These are phyloP conservation scores for Hypercompe scribonia DNA, from an alignment of 2,888 invertebrate genomes.

Conservation along the genomic window DNA sequence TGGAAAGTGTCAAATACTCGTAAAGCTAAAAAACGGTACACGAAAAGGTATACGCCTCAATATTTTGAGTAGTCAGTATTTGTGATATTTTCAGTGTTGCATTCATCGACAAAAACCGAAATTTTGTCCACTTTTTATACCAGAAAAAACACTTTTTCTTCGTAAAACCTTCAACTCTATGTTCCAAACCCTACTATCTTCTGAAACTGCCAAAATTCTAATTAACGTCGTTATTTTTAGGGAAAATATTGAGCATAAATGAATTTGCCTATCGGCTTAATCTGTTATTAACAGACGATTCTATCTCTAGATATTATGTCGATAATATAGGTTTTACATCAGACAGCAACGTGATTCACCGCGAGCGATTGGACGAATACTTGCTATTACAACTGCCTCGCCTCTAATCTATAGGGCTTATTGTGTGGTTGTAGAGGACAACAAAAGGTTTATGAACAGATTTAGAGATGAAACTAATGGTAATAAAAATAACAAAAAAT, in stretches of 20 bases:
- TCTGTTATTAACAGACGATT: conserved; percentile 2
- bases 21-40: background rate
- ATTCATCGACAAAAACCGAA: background rate
- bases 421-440: too few relatives aligned
- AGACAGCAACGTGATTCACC: background rate
- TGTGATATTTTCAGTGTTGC: background rate
- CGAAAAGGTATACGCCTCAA: background rate
- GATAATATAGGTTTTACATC: background rate
- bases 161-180: background rate
- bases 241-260: background rate
- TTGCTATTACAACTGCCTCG: background rate
- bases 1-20: too few relatives aligned
- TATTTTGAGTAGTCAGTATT: background rate
- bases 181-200: background rate
- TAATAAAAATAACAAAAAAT: too few relatives aligned
- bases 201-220: background rate
- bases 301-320: background rate
- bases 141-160: background rate
- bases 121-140: background rate
- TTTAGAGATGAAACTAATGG: too few relatives aligned
- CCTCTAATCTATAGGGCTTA: background rate
- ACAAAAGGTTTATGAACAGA: too few relatives aligned
- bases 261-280: background rate
- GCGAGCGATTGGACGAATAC: background rate
- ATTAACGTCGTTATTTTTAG: background rate